Conservation (phyloP, 2,888 invertebrate species). For the Endotricha flammealis region DNA sequence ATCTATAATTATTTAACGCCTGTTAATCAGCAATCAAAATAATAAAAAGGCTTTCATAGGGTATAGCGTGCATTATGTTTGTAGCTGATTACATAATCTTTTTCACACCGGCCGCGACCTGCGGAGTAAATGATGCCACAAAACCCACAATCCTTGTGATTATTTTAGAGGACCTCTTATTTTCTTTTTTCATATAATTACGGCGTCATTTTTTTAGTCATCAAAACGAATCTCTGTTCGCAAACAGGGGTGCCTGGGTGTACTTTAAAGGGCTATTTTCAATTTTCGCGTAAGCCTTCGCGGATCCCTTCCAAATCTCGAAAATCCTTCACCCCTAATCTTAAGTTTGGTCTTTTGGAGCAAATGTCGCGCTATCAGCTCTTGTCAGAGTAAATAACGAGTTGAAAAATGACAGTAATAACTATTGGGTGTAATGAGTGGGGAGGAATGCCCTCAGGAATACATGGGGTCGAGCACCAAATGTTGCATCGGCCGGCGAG, state of each 20-base stretch:
- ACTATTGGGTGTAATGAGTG: slow-evolving; percentile 75
- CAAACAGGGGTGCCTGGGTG: slow-evolving; percentile 34
- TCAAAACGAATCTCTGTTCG: slow-evolving; percentile 28
- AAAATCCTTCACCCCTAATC: slow-evolving; percentile 64
- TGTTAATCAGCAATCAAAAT: too few species aligned
- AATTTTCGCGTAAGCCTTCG: slow-evolving; percentile 58
- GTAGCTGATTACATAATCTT: too few species aligned
- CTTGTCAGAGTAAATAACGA: slow-evolving; percentile 76
- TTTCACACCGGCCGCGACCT: too few species aligned
- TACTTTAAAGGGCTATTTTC: slow-evolving; percentile 64
- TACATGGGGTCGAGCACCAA: slow-evolving; percentile 67
- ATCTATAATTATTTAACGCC: too few species aligned
- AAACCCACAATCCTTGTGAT: not conserved
- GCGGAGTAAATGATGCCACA: not conserved
- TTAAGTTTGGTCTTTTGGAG: slow-evolving; percentile 56
- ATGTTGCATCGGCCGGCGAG: slow-evolving; percentile 50
- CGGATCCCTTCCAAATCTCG: slow-evolving; percentile 50
- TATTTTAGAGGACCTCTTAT: slow-evolving; percentile 11
- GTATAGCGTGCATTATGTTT: too few species aligned
- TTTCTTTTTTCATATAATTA: slow-evolving; percentile 28
- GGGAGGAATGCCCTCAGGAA: slow-evolving; percentile 73
- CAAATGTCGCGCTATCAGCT: slow-evolving; percentile 75
- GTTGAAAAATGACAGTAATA: slow-evolving; percentile 79
- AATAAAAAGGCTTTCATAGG: too few species aligned
- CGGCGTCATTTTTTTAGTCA: slow-evolving; percentile 28